phyloP scores from a whole-genome alignment of 2,113 vertebrate species.

The Machaerirhynchus nigripectus region DNA sequence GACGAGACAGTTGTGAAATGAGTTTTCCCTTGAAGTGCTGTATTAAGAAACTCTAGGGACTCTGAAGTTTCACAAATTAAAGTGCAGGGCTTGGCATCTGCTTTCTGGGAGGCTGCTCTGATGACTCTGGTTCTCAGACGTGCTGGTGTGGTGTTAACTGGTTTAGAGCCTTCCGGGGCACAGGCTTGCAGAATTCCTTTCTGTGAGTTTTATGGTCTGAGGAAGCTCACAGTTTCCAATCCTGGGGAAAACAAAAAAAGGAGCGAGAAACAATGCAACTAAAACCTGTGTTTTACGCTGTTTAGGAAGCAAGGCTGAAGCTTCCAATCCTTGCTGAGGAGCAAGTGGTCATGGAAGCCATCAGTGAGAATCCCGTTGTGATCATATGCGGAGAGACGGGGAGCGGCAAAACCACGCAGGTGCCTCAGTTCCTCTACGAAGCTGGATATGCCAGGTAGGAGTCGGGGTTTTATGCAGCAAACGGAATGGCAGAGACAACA shows the following conservation, averaged over 20 bases:
- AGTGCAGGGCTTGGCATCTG: not conserved
- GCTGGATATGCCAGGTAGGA: constrained; percentile 90
- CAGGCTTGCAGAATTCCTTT: not conserved
- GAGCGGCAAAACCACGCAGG: constrained; percentile 95
- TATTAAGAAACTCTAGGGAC: not conserved
- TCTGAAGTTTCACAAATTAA: not conserved
- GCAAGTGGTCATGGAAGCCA: constrained; percentile 93
- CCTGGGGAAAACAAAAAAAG: not conserved
- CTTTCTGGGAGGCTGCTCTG: not conserved
- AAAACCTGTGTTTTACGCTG: not conserved
- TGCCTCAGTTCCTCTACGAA: constrained; percentile 97
- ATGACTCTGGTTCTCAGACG: not conserved
- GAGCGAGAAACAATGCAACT: not conserved
- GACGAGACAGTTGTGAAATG: not conserved
- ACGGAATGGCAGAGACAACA: not conserved
- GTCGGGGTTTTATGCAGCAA: not conserved
- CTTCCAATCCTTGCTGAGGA: constrained; percentile 92
- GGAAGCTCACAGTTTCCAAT: not conserved
- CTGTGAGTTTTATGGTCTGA: not conserved
- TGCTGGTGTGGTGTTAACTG: not conserved
- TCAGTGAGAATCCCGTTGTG: constrained; percentile 82
- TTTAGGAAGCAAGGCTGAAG: constrained; percentile 86
- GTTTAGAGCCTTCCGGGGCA: not conserved
- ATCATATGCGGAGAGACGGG: constrained; percentile 94
- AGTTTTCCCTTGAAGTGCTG: not conserved